These are phyloP conservation scores for Axis porcinus DNA, from an alignment of 2,113 vertebrate genomes.

Conservation along the genomic window DNA sequence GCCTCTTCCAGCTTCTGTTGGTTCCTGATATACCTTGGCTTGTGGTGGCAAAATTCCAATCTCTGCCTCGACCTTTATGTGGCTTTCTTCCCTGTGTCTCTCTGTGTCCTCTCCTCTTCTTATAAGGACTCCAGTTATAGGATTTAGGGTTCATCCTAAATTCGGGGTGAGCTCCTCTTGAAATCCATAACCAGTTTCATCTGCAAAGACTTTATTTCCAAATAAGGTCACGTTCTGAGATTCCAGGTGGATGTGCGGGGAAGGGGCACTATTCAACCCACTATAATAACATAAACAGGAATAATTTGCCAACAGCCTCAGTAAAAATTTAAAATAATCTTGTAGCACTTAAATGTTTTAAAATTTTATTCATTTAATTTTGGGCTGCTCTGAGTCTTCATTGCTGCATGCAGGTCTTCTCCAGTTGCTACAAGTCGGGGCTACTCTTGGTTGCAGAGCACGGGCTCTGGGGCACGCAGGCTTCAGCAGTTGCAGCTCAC, in stretches of 20 bases:
- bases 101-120: neutral
- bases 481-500: rapidly evolving
- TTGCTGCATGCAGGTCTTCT: neutral
- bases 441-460: neutral
- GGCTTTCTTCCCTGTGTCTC: neutral
- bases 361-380: neutral
- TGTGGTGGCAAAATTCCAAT: neutral
- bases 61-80: neutral
- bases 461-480: neutral
- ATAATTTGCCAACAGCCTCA: neutral
- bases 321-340: neutral
- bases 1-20: neutral
- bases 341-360: neutral
- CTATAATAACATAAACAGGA: neutral
- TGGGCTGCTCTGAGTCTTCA: neutral
- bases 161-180: neutral
- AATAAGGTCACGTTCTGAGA: neutral
- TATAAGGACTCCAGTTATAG: neutral
- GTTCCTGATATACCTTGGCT: neutral
- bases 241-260: neutral
- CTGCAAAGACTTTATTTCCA: neutral
- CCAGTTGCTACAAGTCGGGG: neutral
- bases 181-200: neutral
- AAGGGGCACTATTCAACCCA: neutral
- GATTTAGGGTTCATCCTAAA: neutral